These are phyloP conservation scores for Alethe diademata DNA, from an alignment of 2,113 vertebrate species.

Conservation along the genomic window DNA sequence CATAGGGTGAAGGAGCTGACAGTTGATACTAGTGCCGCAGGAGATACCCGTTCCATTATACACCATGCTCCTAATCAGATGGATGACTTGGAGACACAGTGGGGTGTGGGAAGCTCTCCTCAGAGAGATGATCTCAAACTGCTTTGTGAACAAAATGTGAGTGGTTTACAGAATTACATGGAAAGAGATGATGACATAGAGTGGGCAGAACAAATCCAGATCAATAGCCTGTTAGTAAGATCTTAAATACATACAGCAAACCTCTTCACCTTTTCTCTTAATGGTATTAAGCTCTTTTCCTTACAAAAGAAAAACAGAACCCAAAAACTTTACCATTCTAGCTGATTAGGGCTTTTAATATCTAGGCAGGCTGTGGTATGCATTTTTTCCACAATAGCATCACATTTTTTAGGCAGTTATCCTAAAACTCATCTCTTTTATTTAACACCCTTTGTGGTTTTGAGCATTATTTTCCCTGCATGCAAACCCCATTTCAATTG, in stretches of 20 bases:
- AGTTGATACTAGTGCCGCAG: conserved; percentile 73
- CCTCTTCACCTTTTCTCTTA: background rate
- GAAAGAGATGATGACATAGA: background rate
- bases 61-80: conserved; percentile 85
- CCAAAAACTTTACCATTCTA: background rate
- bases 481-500: background rate
- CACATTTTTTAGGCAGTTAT: background rate
- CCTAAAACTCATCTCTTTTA: background rate
- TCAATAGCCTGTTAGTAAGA: background rate
- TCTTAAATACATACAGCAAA: background rate
- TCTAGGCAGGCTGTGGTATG: background rate
- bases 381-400: background rate
- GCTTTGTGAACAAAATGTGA: conserved; percentile 98
- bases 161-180: conserved; percentile 31
- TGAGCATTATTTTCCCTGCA: background rate
- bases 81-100: conserved; percentile 92
- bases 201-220: background rate
- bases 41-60: conserved; percentile 81
- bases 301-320: background rate
- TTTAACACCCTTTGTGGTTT: background rate
- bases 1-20: conserved; percentile 88
- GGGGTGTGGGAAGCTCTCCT: conserved; percentile 96
- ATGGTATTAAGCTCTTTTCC: background rate
- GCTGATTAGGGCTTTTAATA: background rate
- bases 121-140: conserved; percentile 98